Conservation (phyloP, 2,888 invertebrate genomes). For the Entomobrya multifasciata region DNA sequence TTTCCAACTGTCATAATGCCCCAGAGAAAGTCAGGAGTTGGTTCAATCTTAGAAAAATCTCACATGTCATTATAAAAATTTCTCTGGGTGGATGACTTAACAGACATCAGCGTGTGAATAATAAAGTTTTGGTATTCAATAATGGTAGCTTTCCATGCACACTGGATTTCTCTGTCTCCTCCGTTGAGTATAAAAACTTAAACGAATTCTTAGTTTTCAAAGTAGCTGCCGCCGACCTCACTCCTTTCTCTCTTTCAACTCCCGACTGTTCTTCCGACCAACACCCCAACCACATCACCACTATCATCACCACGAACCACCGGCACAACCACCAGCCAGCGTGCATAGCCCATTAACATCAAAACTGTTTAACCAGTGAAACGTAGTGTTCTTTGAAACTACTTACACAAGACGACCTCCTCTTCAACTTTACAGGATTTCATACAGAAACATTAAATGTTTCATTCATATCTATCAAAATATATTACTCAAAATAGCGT, state of each 20-base stretch:
- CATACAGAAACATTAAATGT: not conserved
- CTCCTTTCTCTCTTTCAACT: slow-evolving; percentile 67
- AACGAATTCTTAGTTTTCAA: slow-evolving; percentile 71
- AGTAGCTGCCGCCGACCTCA: slow-evolving; percentile 71
- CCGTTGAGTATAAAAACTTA: slow-evolving; percentile 29
- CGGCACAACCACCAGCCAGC: slow-evolving; percentile 67
- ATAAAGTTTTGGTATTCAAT: no score
- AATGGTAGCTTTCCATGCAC: not conserved
- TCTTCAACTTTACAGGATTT: not conserved
- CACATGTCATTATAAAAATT: no score
- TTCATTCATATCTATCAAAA: not conserved
- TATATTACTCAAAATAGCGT: no score
- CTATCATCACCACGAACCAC: slow-evolving; percentile 68
- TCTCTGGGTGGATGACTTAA: no score
- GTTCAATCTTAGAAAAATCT: no score
- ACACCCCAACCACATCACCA: slow-evolving; percentile 57
- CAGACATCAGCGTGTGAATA: no score
- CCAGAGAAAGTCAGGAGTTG: no score
- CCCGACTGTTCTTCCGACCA: slow-evolving; percentile 65
- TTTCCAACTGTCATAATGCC: no score
- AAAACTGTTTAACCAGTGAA: slow-evolving; percentile 72
- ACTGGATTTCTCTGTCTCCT: slow-evolving; percentile 22
- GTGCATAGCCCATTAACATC: slow-evolving; percentile 73
- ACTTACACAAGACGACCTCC: slow-evolving; percentile 51
- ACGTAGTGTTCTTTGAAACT: slow-evolving; percentile 66